Base-by-base conservation (phyloP, 2,888 invertebrate species). In the Uloborus plumipes region DNA sequence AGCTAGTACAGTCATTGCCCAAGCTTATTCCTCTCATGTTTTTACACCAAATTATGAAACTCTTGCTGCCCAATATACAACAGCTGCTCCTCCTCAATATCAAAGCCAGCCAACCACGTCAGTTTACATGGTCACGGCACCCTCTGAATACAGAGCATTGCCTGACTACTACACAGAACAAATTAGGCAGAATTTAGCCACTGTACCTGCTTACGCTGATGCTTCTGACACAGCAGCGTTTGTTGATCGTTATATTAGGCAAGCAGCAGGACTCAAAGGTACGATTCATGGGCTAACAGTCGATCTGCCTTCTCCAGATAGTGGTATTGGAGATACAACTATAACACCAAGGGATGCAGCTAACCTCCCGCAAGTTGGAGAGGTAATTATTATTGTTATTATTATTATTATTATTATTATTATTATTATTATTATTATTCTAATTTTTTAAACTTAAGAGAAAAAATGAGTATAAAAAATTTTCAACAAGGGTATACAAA, bases 291-390 rank as follows among this genome's bases (percentile, higher is more conserved):
- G 87, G 61, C 93, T 96, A 87, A 95, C 96, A 71, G 96, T 96
- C 88, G 97, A 97, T 91, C 92, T 98, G 88, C 97, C 97, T 47
- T 96, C 96, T 87, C 96, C 97, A 47, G 98, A 98, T 91, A 95
- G 95, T 88, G 98, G 98, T 86, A 97, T 98, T 88, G 97, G 97
- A 85, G 95, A 96, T 55, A 95, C 96, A 88, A 95, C 96, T 87
- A 95, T 96, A 89, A 96, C 96, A 84, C 96, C 96, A 85, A 91
- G 95, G 88, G 95, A 95, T 90, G 95, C 95, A 91, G 94, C 94
- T 88, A 93, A 86, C 58, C 85, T 87, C 58, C 86, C 87, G 31
- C 88, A 88, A 87, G 88, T 88, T 86, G 64, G 70, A 13, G 70
- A 77, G 51, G 77, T 77, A 71, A 77, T 70, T 55, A 20, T 20